Conservation (phyloP, 2,797 vertebrate genomes). For the Hippoglossus hippoglossus region DNA sequence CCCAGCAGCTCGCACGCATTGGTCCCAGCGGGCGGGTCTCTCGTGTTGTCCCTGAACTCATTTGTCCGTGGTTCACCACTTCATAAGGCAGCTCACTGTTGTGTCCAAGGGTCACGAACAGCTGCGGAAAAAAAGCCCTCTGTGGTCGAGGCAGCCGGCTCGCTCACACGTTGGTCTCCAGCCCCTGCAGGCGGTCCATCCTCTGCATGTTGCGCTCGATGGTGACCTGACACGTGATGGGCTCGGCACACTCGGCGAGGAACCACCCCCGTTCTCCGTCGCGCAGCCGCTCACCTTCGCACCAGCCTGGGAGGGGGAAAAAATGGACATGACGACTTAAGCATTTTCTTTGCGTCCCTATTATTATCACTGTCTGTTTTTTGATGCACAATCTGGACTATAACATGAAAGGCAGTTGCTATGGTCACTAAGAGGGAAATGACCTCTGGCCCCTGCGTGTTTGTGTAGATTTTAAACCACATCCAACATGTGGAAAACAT, state of each 20-base stretch:
- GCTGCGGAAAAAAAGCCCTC: slow-evolving; percentile 6
- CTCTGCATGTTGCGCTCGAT: slow-evolving; percentile 96
- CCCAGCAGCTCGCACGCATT: background rate
- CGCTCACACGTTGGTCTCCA: slow-evolving; percentile 94
- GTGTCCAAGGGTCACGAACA: slow-evolving; percentile 9
- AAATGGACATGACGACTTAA: slow-evolving; percentile 16
- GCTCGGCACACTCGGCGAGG: slow-evolving; percentile 89
- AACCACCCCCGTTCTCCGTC: slow-evolving; percentile 97
- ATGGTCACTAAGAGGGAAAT: slow-evolving; percentile 38
- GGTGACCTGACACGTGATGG: slow-evolving; percentile 92
- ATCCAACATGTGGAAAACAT: background rate
- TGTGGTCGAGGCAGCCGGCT: background rate
- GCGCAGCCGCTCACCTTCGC: slow-evolving; percentile 92
- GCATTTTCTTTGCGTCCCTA: background rate
- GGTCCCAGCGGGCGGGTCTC: slow-evolving; percentile 25
- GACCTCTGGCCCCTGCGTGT: slow-evolving; percentile 14
- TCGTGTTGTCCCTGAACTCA: slow-evolving; percentile 24
- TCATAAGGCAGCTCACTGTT: slow-evolving; percentile 13
- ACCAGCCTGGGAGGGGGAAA: slow-evolving; percentile 88
- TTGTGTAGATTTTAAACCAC: slow-evolving; percentile 17
- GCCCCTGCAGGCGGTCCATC: slow-evolving; percentile 94
- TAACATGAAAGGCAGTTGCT: slow-evolving; percentile 62
- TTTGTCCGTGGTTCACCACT: slow-evolving; percentile 28
- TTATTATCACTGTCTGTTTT: slow-evolving; percentile 27
- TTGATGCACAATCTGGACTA: slow-evolving; percentile 58